Evolutionary conservation across 2,113 vertebrate genomes (phyloP).

Genomic region (Muntiacus muntjak): DNA sequence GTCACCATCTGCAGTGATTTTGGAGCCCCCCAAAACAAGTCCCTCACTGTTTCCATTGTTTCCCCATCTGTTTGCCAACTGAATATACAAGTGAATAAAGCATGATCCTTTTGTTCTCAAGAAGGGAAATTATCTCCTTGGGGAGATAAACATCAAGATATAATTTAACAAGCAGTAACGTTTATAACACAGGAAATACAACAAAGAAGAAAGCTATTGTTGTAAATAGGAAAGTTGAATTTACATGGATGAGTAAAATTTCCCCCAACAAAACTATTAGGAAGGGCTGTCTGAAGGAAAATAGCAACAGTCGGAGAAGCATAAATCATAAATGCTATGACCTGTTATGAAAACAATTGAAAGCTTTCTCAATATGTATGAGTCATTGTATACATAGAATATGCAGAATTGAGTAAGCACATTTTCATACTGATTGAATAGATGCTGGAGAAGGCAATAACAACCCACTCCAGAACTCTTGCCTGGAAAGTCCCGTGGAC

Average conservation of each 20-base stretch:
- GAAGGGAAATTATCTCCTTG: not conserved
- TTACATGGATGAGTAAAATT: not conserved
- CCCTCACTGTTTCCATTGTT: not conserved
- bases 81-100: not conserved
- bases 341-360: not conserved
- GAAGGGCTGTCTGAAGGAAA: not conserved
- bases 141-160: not conserved
- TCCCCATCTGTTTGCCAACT: not conserved
- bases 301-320: not conserved
- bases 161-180: not conserved
- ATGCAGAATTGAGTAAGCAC: not conserved
- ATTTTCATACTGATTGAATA: not conserved
- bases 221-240: not conserved
- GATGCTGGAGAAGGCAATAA: not conserved
- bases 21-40: not conserved
- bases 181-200: not conserved
- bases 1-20: not conserved
- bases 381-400: not conserved
- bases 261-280: not conserved
- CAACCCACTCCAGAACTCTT: too few species aligned
- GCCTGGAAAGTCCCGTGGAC: too few species aligned
- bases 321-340: not conserved
- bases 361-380: not conserved
- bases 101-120: not conserved
- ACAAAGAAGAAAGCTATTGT: not conserved